These are phyloP conservation scores for Syngnathoides biaculeatus DNA, from an alignment of 2,113 vertebrate genomes.

Conservation along the genomic window DNA sequence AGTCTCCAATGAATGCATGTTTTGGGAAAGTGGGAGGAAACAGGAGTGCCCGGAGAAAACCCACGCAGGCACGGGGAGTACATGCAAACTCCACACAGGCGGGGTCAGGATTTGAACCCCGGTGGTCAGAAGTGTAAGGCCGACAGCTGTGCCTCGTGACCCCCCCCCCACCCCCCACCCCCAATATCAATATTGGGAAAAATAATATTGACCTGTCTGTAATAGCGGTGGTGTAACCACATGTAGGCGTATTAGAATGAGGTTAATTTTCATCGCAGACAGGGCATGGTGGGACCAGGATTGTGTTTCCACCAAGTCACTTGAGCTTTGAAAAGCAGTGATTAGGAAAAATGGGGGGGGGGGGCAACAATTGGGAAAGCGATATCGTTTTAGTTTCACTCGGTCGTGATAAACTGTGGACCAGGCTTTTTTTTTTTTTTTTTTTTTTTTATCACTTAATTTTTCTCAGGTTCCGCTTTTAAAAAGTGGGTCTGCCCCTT, in stretches of 20 bases:
- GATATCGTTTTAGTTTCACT: constrained; percentile 50
- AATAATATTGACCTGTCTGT: constrained; percentile 5
- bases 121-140: too few relatives aligned
- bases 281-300: constrained; percentile 32
- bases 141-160: too few relatives aligned
- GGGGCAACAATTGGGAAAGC: constrained; percentile 20
- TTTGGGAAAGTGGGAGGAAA: too few relatives aligned
- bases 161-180: too few relatives aligned
- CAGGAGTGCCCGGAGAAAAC: too few relatives aligned
- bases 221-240: background rate
- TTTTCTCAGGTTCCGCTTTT: constrained; percentile 11
- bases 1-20: too few relatives aligned
- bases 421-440: too few relatives aligned
- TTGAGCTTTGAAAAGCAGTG: constrained; percentile 50
- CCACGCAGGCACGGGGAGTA: too few relatives aligned
- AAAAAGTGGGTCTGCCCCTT: constrained; percentile 18
- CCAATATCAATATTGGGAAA: background rate
- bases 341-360: constrained; percentile 18
- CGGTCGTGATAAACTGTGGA: constrained; percentile 37
- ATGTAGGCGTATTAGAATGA: background rate
- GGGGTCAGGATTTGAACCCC: too few relatives aligned
- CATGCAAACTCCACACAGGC: too few relatives aligned
- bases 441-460: constrained; percentile 30
- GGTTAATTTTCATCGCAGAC: constrained; percentile 41
- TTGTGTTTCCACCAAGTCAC: constrained; percentile 54